Conservation (phyloP, 2,113 vertebrate species). For the Coregonus clupeaformis region DNA sequence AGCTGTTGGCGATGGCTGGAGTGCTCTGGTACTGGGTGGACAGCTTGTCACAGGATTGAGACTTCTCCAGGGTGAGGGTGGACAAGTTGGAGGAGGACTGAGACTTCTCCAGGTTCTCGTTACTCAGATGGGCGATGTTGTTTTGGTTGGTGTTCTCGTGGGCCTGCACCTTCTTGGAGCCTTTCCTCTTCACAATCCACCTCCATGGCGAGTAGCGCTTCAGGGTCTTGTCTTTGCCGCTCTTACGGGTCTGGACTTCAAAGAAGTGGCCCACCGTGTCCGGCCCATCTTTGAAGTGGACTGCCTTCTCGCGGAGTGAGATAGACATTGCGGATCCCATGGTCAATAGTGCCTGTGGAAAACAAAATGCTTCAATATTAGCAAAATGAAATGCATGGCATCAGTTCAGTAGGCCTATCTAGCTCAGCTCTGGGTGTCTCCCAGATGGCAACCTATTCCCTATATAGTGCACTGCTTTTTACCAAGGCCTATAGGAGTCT, state of each 20-base stretch:
- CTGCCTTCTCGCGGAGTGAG: constrained; percentile 91
- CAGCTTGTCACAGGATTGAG: constrained; percentile 83
- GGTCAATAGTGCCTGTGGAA: constrained; percentile 40
- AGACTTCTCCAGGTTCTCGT: constrained; percentile 94
- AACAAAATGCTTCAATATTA: constrained; percentile 39
- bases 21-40: constrained; percentile 84
- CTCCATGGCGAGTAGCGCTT: constrained; percentile 95
- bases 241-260: constrained; percentile 92
- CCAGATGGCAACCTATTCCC: no score
- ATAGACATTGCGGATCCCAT: constrained; percentile 95
- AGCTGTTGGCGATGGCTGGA: constrained; percentile 77
- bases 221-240: constrained; percentile 91
- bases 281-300: constrained; percentile 89
- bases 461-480: no score
- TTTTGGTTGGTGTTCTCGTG: constrained; percentile 81
- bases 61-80: no score
- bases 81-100: constrained; percentile 61
- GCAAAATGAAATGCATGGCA: no score
- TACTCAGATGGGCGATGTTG: constrained; percentile 89
- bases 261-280: constrained; percentile 90
- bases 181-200: constrained; percentile 78
- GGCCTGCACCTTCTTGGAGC: constrained; percentile 78
- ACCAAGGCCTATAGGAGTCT: no score
- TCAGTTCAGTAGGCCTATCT: no score
- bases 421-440: no score